Percentiles rank a stretch among this genome's conserved stretches.
Conservation (phyloP, 2,888 invertebrate species). For the Tolmerus cingulatus region DNA sequence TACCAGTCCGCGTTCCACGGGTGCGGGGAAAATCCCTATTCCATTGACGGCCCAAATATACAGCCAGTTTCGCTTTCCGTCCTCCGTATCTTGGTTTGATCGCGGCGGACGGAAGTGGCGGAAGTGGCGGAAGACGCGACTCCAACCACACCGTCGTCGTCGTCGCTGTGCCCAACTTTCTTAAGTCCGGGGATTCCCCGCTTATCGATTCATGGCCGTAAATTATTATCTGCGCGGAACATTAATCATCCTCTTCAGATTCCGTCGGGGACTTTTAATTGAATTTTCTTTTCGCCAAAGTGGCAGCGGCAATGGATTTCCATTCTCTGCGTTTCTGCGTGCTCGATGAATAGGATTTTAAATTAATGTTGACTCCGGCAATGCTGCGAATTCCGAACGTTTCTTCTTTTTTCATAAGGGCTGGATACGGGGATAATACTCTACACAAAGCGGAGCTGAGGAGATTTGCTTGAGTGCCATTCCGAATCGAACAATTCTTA, state of each 20-base stretch:
- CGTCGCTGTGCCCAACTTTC: not conserved
- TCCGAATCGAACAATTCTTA: not conserved
- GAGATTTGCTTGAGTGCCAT: not conserved
- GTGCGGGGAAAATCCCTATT: not conserved
- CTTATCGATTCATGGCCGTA: constrained; percentile 40
- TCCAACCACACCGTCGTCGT: not conserved
- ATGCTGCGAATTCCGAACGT: not conserved
- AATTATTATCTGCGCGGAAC: constrained; percentile 34
- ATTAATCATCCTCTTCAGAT: constrained; percentile 38
- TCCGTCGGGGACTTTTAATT: constrained; percentile 34
- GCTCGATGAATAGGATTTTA: constrained; percentile 13
- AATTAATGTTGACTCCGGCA: constrained; percentile 31
- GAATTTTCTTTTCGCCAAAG: constrained; percentile 23
- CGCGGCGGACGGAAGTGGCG: not conserved
- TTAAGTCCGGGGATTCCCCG: not conserved
- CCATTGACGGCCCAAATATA: not conserved
- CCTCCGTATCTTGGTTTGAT: not conserved
- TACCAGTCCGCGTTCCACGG: not conserved
- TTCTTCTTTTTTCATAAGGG: not conserved
- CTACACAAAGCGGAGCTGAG: not conserved
- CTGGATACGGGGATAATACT: not conserved
- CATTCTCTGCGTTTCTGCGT: constrained; percentile 11
- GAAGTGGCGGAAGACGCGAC: not conserved
- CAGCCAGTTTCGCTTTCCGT: not conserved
- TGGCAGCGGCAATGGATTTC: not conserved